Evolutionary conservation across 2,797 vertebrate genomes (phyloP).

Genomic region (Ptychobarbus kaznakovi): DNA sequence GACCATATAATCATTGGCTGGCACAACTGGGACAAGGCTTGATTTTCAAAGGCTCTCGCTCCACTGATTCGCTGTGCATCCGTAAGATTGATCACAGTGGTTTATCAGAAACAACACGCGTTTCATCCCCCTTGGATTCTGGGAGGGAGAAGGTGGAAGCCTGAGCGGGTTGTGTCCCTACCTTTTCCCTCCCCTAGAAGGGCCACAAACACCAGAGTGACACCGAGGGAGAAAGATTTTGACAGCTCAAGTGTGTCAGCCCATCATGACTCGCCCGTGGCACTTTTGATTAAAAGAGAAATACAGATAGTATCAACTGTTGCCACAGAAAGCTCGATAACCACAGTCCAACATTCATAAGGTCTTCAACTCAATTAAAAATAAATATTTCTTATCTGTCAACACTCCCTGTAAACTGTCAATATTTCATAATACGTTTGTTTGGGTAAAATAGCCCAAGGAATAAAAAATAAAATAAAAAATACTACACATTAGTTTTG

Average conservation of each 20-base stretch:
- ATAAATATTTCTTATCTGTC: slow-evolving; percentile 68
- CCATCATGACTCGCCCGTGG: slow-evolving; percentile 75
- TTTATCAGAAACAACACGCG: slow-evolving; percentile 86
- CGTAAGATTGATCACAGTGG: slow-evolving; percentile 86
- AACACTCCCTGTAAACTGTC: slow-evolving; percentile 66
- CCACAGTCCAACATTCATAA: slow-evolving; percentile 70
- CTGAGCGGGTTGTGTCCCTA: slow-evolving; percentile 78
- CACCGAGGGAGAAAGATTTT: slow-evolving; percentile 65
- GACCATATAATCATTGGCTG: slow-evolving; percentile 84
- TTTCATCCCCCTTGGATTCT: slow-evolving; percentile 78
- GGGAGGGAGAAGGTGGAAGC: slow-evolving; percentile 72
- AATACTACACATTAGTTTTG: slow-evolving; percentile 36
- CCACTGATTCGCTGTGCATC: slow-evolving; percentile 83
- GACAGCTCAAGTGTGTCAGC: slow-evolving; percentile 73
- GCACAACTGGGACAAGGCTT: slow-evolving; percentile 82
- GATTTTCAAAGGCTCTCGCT: slow-evolving; percentile 85
- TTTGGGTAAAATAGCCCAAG: slow-evolving; percentile 49
- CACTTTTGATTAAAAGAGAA: slow-evolving; percentile 77
- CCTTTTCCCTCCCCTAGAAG: slow-evolving; percentile 68
- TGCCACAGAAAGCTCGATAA: slow-evolving; percentile 71
- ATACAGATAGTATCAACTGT: slow-evolving; percentile 74
- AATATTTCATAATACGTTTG: slow-evolving; percentile 65
- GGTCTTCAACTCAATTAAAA: slow-evolving; percentile 79
- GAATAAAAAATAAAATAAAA: not conserved
- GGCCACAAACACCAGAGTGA: slow-evolving; percentile 59